phyloP scores from a whole-genome alignment of 2,888 invertebrate genomes.

The Acleris sparsana region DNA sequence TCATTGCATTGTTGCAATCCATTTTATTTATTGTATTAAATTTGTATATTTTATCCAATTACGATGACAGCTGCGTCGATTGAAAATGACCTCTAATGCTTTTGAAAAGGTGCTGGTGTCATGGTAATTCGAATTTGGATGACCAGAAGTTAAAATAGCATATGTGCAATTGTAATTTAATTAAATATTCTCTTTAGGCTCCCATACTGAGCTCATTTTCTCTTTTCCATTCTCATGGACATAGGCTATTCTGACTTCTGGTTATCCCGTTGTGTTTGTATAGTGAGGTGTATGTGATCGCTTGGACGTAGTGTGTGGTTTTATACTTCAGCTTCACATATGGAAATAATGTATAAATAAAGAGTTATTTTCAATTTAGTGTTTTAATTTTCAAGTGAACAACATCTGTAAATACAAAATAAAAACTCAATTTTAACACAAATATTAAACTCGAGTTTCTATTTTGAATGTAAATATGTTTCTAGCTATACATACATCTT shows the following conservation, averaged over 20 bases:
- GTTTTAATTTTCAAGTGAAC: slow-evolving; percentile 40
- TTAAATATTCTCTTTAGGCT: no score
- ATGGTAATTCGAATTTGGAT: slow-evolving; percentile 40
- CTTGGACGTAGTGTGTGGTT: slow-evolving; percentile 50
- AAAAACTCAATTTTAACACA: no score
- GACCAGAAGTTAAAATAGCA: no score
- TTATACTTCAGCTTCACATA: slow-evolving; percentile 59
- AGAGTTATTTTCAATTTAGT: slow-evolving; percentile 50
- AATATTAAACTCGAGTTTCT: no score
- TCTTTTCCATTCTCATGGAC: no score
- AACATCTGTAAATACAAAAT: no score
- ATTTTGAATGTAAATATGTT: no score
- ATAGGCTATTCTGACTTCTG: no score
- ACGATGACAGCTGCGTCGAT: slow-evolving; percentile 19
- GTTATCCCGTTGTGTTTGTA: slow-evolving; percentile 2
- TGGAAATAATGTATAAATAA: slow-evolving; percentile 54
- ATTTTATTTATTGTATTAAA: slow-evolving; percentile 27
- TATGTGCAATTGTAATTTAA: no score
- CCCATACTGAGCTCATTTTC: no score
- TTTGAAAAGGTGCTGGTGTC: slow-evolving; percentile 13
- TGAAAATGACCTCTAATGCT: slow-evolving; percentile 9
- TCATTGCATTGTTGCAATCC: slow-evolving; percentile 12
- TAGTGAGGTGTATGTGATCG: slow-evolving; percentile 49
- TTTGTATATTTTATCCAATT: slow-evolving; percentile 24
- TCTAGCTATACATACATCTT: no score